A percentile compares a stretch with the other conserved stretches of the same genome.
These are phyloP conservation scores for Saccostrea cuccullata DNA, from an alignment of 1,140 invertebrate species.

Conservation along the genomic window DNA sequence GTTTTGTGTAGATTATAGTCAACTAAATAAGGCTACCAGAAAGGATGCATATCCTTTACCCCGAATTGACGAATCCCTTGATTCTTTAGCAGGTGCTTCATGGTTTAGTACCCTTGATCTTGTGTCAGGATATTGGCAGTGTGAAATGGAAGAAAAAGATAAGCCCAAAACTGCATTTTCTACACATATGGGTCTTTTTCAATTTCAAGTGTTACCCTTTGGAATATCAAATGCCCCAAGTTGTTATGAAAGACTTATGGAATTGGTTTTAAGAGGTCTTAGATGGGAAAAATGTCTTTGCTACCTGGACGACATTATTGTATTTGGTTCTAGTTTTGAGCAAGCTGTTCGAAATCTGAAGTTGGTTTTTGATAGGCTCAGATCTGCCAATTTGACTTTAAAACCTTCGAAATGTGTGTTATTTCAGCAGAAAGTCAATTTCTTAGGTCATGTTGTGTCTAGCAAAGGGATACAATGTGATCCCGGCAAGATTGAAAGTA, in stretches of 20 bases:
- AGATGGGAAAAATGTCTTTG: no score
- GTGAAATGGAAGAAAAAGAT: constrained; percentile 47
- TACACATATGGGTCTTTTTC: constrained; percentile 51
- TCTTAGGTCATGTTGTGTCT: constrained; percentile 41
- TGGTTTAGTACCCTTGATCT: constrained; percentile 50
- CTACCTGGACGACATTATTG: no score
- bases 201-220: constrained; percentile 62
- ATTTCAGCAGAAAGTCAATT: constrained; percentile 46
- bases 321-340: constrained; percentile 49
- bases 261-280: no score
- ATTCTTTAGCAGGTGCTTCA: constrained; percentile 44
- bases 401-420: constrained; percentile 55
- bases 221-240: constrained; percentile 41
- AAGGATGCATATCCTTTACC: constrained; percentile 57
- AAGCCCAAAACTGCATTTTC: constrained; percentile 50
- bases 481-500: constrained; percentile 44
- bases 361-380: constrained; percentile 49
- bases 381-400: constrained; percentile 42
- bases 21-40: constrained; percentile 57
- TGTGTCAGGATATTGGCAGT: constrained; percentile 48
- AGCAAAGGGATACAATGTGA: constrained; percentile 41
- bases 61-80: constrained; percentile 46
- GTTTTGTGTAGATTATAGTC: constrained; percentile 80
- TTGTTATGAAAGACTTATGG: no score
- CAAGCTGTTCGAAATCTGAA: constrained; percentile 46